Evolutionary conservation across 2,888 invertebrate genomes (phyloP).

Genomic region (Sesia bembeciformis): DNA sequence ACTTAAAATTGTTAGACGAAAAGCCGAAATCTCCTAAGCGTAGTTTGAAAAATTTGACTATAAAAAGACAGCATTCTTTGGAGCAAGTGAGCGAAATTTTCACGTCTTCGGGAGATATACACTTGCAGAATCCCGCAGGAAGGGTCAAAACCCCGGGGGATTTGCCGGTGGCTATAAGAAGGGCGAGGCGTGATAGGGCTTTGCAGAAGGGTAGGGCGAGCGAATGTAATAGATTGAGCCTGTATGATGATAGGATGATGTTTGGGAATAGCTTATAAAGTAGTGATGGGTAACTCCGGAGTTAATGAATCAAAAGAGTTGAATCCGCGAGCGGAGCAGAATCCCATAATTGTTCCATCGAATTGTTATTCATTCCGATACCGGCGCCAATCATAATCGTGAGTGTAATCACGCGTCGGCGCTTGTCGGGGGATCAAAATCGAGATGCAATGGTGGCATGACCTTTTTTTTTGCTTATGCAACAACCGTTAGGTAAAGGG

Average conservation of each 20-base stretch:
- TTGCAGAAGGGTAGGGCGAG: slow-evolving; percentile 54
- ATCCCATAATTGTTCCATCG: too few relatives aligned
- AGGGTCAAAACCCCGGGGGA: slow-evolving; percentile 89
- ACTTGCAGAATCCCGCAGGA: slow-evolving; percentile 82
- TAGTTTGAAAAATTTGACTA: slow-evolving; percentile 37
- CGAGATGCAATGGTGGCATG: too few relatives aligned
- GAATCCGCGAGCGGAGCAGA: too few relatives aligned
- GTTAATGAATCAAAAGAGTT: too few relatives aligned
- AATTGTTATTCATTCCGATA: too few relatives aligned
- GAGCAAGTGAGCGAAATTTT: slow-evolving; percentile 86
- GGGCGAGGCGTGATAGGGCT: slow-evolving; percentile 78
- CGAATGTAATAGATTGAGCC: slow-evolving; percentile 82
- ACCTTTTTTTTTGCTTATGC: too few relatives aligned
- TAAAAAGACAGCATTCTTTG: slow-evolving; percentile 79
- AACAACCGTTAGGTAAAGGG: too few relatives aligned
- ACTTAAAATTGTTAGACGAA: slow-evolving; percentile 36
- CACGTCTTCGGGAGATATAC: slow-evolving; percentile 77
- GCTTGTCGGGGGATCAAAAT: too few relatives aligned
- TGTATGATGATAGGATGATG: slow-evolving; percentile 94
- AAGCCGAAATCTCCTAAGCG: slow-evolving; percentile 39
- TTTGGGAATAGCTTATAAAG: slow-evolving; percentile 67
- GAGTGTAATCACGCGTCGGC: too few relatives aligned
- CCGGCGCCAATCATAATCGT: too few relatives aligned
- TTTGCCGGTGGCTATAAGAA: slow-evolving; percentile 83
- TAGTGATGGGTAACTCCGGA: neutral